Percentiles rank a stretch among this genome's conserved stretches.
phyloP scores from a whole-genome alignment of 2,113 vertebrate species.

The Chaetodon trifascialis region DNA sequence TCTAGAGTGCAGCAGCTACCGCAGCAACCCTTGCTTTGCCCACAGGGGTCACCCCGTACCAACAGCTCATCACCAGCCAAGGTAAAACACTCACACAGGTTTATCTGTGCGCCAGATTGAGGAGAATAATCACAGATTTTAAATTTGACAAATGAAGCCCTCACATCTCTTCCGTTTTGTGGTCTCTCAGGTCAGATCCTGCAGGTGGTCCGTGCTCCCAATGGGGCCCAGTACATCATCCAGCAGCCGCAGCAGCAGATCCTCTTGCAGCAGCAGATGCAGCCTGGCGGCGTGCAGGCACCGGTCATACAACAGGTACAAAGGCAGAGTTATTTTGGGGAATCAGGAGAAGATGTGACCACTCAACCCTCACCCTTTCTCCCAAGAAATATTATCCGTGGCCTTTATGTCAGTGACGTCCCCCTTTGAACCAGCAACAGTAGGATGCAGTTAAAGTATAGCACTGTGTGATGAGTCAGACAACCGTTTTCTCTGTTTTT shows the following conservation, averaged over 20 bases:
- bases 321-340: conserved; percentile 2
- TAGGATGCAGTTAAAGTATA: not conserved
- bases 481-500: not conserved
- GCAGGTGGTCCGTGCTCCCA: conserved; percentile 94
- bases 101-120: not conserved
- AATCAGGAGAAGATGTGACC: not conserved
- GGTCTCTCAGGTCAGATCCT: conserved; percentile 91
- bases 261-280: conserved; percentile 96
- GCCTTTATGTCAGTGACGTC: not conserved
- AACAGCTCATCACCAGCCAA: conserved; percentile 95
- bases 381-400: not conserved
- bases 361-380: not conserved
- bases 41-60: conserved; percentile 93
- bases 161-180: not conserved
- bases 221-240: conserved; percentile 95
- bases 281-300: conserved; percentile 93
- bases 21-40: conserved; percentile 95
- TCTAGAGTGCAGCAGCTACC: conserved; percentile 97
- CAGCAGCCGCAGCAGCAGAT: conserved; percentile 96
- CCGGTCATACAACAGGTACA: conserved; percentile 97
- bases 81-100: conserved; percentile 78
- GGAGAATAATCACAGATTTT: not conserved
- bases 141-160: not conserved
- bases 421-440: not conserved
- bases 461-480: not conserved